phyloP scores from a whole-genome alignment of 2,113 vertebrate species.

The Sebastes schlegelii region DNA sequence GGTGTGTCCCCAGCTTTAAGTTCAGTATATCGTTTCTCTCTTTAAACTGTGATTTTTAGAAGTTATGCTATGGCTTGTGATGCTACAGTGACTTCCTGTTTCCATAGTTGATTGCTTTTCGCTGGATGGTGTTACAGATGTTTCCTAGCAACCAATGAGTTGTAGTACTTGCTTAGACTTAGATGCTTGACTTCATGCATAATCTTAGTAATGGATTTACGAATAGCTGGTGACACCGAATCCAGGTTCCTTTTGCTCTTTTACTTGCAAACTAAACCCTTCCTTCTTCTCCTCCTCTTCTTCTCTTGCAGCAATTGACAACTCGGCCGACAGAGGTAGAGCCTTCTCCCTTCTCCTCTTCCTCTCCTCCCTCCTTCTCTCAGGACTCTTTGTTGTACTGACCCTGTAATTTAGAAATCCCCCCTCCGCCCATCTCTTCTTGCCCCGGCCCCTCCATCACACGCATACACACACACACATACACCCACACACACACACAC shows the following conservation, averaged over 20 bases:
- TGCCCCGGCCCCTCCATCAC: slow-evolving; percentile 41
- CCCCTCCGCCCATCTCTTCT: slow-evolving; percentile 51
- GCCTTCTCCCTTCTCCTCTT: slow-evolving; percentile 82
- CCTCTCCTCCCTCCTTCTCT: slow-evolving; percentile 80
- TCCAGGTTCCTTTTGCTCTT: not conserved
- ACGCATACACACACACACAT: slow-evolving; percentile 18
- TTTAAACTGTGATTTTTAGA: not conserved
- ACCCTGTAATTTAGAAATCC: slow-evolving; percentile 77
- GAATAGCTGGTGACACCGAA: not conserved
- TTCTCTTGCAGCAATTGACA: slow-evolving; percentile 51
- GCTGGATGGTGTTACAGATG: not conserved
- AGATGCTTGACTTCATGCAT: not conserved
- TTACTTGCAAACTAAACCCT: slow-evolving; percentile 9
- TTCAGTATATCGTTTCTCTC: not conserved
- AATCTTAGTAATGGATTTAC: not conserved
- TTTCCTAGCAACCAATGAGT: not conserved
- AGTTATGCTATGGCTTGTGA: not conserved
- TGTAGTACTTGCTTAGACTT: not conserved
- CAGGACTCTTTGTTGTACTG: slow-evolving; percentile 84
- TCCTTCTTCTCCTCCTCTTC: slow-evolving; percentile 22
- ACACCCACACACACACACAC: slow-evolving; percentile 15
- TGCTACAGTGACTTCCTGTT: not conserved
- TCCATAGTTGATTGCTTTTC: not conserved
- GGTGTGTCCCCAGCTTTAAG: not conserved
- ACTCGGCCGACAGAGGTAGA: slow-evolving; percentile 82